These are phyloP conservation scores for Choloepus didactylus DNA, from an alignment of 2,797 vertebrate species.

Conservation along the genomic window DNA sequence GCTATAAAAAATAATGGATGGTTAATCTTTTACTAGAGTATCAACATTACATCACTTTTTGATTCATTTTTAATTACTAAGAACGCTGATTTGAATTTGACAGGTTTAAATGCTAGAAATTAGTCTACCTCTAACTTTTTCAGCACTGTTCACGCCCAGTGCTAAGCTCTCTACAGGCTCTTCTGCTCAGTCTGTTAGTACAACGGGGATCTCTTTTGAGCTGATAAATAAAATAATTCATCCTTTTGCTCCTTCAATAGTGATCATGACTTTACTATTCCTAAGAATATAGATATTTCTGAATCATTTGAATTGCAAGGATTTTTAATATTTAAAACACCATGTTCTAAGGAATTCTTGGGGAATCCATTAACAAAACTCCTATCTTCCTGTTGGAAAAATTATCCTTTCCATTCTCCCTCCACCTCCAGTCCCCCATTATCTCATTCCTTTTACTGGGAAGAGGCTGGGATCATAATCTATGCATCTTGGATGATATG, in stretches of 20 bases:
- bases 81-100: conserved; percentile 38
- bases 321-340: conserved; percentile 1
- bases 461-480: too few relatives aligned
- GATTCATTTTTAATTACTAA: conserved; percentile 54
- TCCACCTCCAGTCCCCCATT: too few relatives aligned
- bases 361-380: too few relatives aligned
- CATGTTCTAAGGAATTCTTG: too few relatives aligned
- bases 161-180: conserved; percentile 38
- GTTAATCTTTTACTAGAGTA: conserved; percentile 10
- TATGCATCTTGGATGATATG: too few relatives aligned
- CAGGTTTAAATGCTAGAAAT: conserved; percentile 28
- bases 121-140: background rate
- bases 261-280: conserved; percentile 75
- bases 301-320: conserved; percentile 40
- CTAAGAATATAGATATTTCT: conserved; percentile 36
- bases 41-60: conserved; percentile 49
- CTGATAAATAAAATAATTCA: background rate
- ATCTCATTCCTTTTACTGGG: too few relatives aligned
- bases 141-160: background rate
- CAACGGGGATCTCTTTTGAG: background rate
- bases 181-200: background rate
- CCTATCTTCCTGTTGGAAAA: too few relatives aligned
- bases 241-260: background rate
- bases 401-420: too few relatives aligned
- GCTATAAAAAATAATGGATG: background rate